phyloP scores from a whole-genome alignment of 2,888 invertebrate genomes.

The Morpho helenor region DNA sequence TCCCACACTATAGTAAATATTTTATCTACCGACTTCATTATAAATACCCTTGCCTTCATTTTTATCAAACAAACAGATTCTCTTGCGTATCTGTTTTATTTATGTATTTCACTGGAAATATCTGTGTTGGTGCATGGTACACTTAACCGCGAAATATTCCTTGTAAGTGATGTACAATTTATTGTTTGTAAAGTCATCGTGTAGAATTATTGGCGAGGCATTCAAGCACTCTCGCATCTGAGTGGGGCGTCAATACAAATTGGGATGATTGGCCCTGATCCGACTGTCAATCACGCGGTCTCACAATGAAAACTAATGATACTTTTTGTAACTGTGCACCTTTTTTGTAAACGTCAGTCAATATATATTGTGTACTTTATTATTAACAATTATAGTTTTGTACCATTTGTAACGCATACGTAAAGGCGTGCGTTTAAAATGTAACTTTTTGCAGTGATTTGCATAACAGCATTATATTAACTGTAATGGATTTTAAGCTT shows the following conservation, averaged over 20 bases:
- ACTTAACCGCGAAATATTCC: constrained; percentile 14
- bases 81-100: too few species aligned
- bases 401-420: constrained; percentile 6
- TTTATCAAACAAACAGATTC: too few species aligned
- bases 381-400: constrained; percentile 18
- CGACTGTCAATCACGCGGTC: constrained; percentile 41
- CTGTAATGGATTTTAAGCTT: too few species aligned
- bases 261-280: constrained; percentile 53
- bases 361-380: constrained; percentile 23
- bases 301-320: constrained; percentile 49
- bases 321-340: constrained; percentile 26
- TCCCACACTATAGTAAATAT: too few species aligned
- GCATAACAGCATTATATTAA: too few species aligned
- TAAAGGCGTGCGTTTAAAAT: too few species aligned
- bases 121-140: not conserved
- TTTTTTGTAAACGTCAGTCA: constrained; percentile 24
- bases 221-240: constrained; percentile 40
- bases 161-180: constrained; percentile 26
- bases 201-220: constrained; percentile 37
- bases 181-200: constrained; percentile 39
- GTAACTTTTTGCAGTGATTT: too few species aligned
- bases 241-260: constrained; percentile 55
- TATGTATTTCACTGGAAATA: too few species aligned
- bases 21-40: too few species aligned
- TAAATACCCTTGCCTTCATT: too few species aligned